Base-by-base conservation (phyloP, 2,888 invertebrate genomes). In the Xestia rhomboidea region DNA sequence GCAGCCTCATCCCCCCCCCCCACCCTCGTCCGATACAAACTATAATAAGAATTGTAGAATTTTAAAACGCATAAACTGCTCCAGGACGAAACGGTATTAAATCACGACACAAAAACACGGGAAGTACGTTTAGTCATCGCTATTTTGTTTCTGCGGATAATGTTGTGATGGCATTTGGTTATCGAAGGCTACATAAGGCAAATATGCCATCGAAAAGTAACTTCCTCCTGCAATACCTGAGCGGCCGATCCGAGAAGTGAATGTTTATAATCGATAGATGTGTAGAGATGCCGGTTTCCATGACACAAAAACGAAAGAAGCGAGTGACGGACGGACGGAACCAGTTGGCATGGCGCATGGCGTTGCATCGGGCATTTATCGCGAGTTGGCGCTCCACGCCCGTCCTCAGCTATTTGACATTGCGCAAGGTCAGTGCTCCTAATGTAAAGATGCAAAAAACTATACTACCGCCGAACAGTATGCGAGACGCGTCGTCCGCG, bases 361-460 rank as follows among this genome's bases (percentile, higher is more conserved):
- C 89, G 89, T 79, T 90, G 92, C 92, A 92, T 91, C 93, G 90
- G 78, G 78, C 88, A 89, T 90, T 89, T 92, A 90, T 91, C 90
- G 93, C 90, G 84, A 90, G 89, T 91, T 93, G 93, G 94, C 92
- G 90, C 89, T 88, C 88, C 87, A 87, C 90, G 90, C 88, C 87
- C 88, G 89, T 90, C 92, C 94, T 94, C 94, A 96, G 94, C 95
- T 94, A 96, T 96, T 96, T 96, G 96, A 96, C 96, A 96, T 96
- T 96, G 96, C 92, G 95, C 95, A 96, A 96, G 96, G 96, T 96
- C 95, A 96, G 95, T 96, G 95, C 93, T 95, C 96, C 95, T 96
- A 95, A 95, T 96, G 94, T 94, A 96, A 95, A 95, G 93, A 95
- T 95, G 95, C 95, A 95, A 95, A 95, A 95, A 92, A 90, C 89